phyloP scores from a whole-genome alignment of 1,140 invertebrate genomes.

The Lepidurus apus region DNA sequence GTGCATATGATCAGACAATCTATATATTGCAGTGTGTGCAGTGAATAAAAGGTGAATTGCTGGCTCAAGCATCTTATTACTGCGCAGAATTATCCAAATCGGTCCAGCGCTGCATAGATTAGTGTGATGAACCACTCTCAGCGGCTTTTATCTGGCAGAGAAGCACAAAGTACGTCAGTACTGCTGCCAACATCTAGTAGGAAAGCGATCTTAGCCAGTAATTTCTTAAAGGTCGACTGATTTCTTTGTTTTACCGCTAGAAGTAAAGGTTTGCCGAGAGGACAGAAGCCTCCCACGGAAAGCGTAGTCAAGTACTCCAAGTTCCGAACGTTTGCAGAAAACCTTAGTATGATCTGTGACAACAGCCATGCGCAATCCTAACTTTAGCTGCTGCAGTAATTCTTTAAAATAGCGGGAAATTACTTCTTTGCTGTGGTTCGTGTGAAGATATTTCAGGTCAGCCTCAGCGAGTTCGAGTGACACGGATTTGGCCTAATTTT shows the following conservation, averaged over 20 bases:
- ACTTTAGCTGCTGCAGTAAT: not conserved
- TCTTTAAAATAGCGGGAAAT: not conserved
- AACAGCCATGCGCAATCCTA: too few relatives aligned
- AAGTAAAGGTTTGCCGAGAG: not conserved
- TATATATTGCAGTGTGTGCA: too few relatives aligned
- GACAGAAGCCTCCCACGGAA: not conserved
- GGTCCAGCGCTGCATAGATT: too few relatives aligned
- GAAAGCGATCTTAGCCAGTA: not conserved
- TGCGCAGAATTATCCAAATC: too few relatives aligned
- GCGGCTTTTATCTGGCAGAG: too few relatives aligned
- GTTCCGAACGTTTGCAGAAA: not conserved
- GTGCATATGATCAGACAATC: too few relatives aligned
- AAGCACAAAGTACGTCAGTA: too few relatives aligned
- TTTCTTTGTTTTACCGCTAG: not conserved
- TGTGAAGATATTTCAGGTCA: not conserved
- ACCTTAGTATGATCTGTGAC: not conserved
- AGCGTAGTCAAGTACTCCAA: not conserved
- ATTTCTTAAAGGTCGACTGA: not conserved
- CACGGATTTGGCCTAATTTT: not conserved
- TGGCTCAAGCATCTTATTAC: too few relatives aligned
- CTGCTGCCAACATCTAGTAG: too few relatives aligned
- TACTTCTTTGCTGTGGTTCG: not conserved
- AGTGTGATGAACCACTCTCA: too few relatives aligned
- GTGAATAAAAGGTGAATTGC: too few relatives aligned
- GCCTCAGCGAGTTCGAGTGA: not conserved